These are phyloP conservation scores for Lepus oiostolus DNA, from an alignment of 2,797 vertebrate species.

Conservation along the genomic window DNA sequence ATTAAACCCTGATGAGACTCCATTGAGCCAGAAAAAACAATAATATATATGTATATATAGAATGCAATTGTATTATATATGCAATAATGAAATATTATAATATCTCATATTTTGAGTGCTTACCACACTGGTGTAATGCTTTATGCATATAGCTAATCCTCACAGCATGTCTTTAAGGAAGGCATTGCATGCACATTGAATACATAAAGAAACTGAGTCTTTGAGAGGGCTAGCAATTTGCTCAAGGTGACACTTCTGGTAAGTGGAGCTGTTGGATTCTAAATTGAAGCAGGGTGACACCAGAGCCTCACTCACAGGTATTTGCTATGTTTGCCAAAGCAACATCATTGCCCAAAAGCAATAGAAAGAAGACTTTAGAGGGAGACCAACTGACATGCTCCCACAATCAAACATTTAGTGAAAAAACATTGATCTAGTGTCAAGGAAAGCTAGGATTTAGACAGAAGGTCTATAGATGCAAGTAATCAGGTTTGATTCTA, in stretches of 20 bases:
- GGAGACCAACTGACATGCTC: conserved; percentile 14
- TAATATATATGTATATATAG: neutral
- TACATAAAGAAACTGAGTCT: conserved; percentile 9
- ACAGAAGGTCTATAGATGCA: neutral
- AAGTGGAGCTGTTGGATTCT: neutral
- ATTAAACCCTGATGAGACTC: neutral
- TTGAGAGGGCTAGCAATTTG: neutral
- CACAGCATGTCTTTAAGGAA: neutral
- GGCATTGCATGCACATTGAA: neutral
- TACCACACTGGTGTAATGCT: neutral
- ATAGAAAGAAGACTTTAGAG: conserved; percentile 5
- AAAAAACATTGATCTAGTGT: neutral
- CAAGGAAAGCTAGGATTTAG: conserved; percentile 33
- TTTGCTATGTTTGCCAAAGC: conserved; percentile 16
- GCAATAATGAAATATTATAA: neutral
- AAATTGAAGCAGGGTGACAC: neutral
- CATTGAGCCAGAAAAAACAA: neutral
- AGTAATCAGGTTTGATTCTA: conserved; percentile 54
- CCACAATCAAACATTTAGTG: neutral
- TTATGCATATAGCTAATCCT: conserved; percentile 27
- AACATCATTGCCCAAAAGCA: neutral
- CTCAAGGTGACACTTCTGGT: neutral
- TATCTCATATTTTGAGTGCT: conserved; percentile 5
- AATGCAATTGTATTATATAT: neutral
- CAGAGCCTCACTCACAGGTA: neutral